Conservation (phyloP, 1,140 invertebrate genomes). For the Meloidogyne floridensis region DNA sequence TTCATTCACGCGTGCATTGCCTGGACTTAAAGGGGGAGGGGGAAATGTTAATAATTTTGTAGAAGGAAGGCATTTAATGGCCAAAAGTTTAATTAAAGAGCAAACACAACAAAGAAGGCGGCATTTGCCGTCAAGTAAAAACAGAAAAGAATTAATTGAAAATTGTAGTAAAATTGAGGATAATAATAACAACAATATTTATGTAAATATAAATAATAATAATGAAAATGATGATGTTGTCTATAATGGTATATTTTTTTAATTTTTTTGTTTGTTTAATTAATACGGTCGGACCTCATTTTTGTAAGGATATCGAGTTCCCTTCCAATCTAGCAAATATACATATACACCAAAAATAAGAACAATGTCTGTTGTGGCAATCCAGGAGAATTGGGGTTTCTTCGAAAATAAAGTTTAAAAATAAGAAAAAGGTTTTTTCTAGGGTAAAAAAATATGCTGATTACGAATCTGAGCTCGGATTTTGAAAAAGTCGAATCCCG, state of each 20-base stretch:
- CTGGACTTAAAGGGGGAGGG: background rate
- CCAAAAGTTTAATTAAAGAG: constrained; percentile 7
- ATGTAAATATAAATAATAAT: background rate
- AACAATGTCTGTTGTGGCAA: too few species aligned
- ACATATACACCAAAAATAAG: too few species aligned
- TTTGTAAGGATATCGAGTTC: too few species aligned
- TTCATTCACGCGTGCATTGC: background rate
- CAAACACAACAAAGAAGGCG: background rate
- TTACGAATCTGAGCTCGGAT: too few species aligned
- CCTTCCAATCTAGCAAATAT: too few species aligned
- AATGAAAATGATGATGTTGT: background rate
- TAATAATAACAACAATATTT: background rate
- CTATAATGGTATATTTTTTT: background rate
- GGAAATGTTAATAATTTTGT: background rate
- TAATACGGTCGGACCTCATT: too few species aligned
- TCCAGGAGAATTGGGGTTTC: too few species aligned
- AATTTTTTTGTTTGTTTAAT: too few species aligned
- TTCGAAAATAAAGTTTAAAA: too few species aligned
- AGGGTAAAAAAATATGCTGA: too few species aligned
- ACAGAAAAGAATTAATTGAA: background rate
- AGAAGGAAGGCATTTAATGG: background rate
- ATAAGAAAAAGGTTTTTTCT: too few species aligned
- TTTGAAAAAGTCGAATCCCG: too few species aligned
- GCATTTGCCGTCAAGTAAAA: constrained; percentile 1
- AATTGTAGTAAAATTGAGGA: background rate